Conservation (phyloP, 2,888 invertebrate species). For the Chrysolina americana region DNA sequence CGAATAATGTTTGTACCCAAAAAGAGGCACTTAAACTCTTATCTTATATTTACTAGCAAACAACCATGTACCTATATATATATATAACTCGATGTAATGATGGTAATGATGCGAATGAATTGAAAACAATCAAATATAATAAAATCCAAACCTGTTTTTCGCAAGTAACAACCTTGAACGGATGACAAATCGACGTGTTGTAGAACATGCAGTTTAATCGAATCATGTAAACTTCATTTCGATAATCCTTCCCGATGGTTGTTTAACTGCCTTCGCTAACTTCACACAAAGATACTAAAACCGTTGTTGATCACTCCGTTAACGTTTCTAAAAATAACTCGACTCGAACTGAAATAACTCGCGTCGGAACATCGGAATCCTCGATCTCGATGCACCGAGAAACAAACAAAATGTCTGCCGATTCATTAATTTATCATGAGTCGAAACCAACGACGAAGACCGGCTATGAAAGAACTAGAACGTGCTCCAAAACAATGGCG, state of each 20-base stretch:
- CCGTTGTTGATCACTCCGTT: constrained; percentile 16
- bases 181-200: neutral
- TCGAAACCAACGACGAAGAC: constrained; percentile 25
- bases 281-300: constrained; percentile 22
- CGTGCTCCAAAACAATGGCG: neutral
- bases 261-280: neutral
- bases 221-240: neutral
- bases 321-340: constrained; percentile 42
- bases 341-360: constrained; percentile 28
- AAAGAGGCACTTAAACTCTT: constrained; percentile 2
- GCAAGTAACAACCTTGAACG: neutral
- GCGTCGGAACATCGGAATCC: constrained; percentile 42
- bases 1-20: neutral
- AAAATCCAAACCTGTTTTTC: constrained; percentile 3
- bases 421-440: constrained; percentile 10
- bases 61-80: no score
- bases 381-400: constrained; percentile 24
- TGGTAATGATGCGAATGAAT: no score
- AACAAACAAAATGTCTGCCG: constrained; percentile 37
- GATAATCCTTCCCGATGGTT: neutral
- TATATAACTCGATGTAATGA: no score
- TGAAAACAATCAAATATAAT: neutral
- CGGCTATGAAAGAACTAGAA: neutral
- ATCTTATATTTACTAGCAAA: neutral
- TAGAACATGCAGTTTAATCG: neutral